Evolutionary conservation across 2,797 vertebrate genomes (phyloP).

Genomic region (Notamacropus eugenii): DNA sequence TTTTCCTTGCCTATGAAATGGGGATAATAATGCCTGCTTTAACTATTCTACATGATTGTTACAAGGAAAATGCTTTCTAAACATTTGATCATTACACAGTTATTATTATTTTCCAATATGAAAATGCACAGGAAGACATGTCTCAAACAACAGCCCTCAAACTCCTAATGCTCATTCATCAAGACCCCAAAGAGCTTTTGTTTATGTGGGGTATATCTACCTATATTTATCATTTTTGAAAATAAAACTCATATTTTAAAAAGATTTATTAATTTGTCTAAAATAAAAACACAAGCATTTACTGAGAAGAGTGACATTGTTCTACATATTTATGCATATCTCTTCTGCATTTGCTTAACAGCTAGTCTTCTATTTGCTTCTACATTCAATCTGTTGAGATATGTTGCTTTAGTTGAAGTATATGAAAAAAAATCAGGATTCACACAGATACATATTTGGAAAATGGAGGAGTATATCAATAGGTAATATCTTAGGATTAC

Average conservation of each 20-base stretch:
- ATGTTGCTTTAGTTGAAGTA: not conserved
- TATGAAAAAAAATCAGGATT: not conserved
- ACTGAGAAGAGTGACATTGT: not conserved
- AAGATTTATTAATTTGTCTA: not conserved
- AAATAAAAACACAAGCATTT: not conserved
- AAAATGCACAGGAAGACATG: not conserved
- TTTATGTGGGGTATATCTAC: not conserved
- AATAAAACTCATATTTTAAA: not conserved
- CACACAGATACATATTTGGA: not conserved
- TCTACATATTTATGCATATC: not conserved
- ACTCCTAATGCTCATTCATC: not conserved
- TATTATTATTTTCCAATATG: not conserved
- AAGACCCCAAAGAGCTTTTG: not conserved
- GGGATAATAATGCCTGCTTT: not conserved
- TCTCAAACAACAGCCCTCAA: not conserved
- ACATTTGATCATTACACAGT: not conserved
- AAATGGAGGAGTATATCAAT: not conserved
- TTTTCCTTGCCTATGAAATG: not conserved
- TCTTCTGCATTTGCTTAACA: not conserved
- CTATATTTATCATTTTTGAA: not conserved
- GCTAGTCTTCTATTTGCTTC: not conserved
- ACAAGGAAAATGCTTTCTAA: not conserved
- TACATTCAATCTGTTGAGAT: not conserved
- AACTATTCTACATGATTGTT: not conserved
- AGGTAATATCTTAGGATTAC: not conserved